Evolutionary conservation across 2,113 vertebrate genomes (phyloP).

Genomic region (Pogonocichla stellata): DNA sequence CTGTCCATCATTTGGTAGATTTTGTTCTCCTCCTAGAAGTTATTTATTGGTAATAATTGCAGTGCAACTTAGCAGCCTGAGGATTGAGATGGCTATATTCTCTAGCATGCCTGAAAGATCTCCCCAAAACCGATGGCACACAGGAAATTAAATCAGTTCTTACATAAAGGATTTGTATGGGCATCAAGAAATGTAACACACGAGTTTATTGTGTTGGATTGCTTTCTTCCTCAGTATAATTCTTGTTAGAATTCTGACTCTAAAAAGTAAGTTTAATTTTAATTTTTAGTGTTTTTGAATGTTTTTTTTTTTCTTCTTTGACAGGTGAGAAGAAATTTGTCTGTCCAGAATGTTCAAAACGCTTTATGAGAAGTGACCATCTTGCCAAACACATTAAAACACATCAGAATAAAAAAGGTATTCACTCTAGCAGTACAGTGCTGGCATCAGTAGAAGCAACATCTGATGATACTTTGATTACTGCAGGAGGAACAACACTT

Average conservation of each 20-base stretch:
- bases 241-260: background rate
- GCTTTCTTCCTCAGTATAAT: background rate
- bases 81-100: background rate
- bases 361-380: conserved; percentile 99
- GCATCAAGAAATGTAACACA: background rate
- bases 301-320: background rate
- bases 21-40: conserved; percentile 16
- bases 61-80: background rate
- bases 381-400: conserved; percentile 99
- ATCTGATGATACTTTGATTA: conserved; percentile 93
- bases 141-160: background rate
- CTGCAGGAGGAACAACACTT: conserved; percentile 94
- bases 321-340: conserved; percentile 99
- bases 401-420: conserved; percentile 98
- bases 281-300: background rate
- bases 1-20: background rate
- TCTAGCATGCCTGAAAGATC: background rate
- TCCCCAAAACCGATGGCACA: background rate
- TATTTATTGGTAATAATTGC: background rate
- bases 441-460: conserved; percentile 91
- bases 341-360: conserved; percentile 98
- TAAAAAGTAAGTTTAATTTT: background rate
- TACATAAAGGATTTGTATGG: background rate
- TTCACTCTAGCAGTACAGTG: conserved; percentile 89
- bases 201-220: background rate